Evolutionary conservation across 2,113 vertebrate genomes (phyloP).

Genomic region (Platanista minor): DNA sequence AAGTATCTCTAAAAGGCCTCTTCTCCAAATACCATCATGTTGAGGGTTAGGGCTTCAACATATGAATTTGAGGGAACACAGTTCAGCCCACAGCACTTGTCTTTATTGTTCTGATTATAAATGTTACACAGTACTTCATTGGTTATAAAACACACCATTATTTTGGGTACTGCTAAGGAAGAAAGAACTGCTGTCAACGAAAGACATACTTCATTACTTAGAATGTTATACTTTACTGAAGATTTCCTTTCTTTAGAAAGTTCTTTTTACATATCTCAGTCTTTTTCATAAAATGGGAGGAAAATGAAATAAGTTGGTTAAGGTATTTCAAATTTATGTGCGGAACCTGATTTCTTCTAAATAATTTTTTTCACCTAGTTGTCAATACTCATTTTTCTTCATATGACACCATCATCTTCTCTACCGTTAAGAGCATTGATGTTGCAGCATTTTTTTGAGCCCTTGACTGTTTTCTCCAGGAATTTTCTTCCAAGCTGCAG

Average conservation of each 20-base stretch:
- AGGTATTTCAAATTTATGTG: not conserved
- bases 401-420: too few relatives aligned
- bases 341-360: not conserved
- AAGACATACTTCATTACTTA: slow-evolving; percentile 4
- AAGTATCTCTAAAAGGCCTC: not conserved
- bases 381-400: not conserved
- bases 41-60: not conserved
- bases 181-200: not conserved
- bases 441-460: not conserved
- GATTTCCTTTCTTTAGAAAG: not conserved
- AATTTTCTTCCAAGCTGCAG: not conserved
- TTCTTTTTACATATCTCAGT: not conserved
- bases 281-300: not conserved
- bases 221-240: not conserved
- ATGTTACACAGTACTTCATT: not conserved
- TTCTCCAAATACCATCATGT: not conserved
- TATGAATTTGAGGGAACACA: not conserved
- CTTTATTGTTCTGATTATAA: not conserved
- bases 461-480: not conserved
- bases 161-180: not conserved
- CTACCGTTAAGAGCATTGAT: too few relatives aligned
- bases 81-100: not conserved
- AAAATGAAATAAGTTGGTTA: not conserved
- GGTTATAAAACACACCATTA: not conserved
- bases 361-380: not conserved